A percentile compares a stretch with the other conserved stretches of the same genome.
phyloP scores from a whole-genome alignment of 2,113 vertebrate species.

The Microcebus griseorufus region DNA sequence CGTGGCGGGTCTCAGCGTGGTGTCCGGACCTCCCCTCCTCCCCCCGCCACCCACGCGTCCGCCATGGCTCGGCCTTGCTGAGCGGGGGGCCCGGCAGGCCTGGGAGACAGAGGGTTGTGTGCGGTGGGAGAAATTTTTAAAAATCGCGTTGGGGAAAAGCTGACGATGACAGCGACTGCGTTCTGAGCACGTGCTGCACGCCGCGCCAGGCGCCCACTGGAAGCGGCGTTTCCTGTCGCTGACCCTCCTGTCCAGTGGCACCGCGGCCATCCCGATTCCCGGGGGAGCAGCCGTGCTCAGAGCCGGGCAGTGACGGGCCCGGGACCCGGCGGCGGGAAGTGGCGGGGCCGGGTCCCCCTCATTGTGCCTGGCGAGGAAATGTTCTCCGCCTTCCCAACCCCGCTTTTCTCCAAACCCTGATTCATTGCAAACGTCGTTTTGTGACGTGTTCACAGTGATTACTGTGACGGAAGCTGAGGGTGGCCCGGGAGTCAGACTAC shows the following conservation, averaged over 20 bases:
- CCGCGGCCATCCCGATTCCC: neutral
- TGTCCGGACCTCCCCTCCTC: no score
- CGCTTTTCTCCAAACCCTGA: neutral
- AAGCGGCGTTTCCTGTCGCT: neutral
- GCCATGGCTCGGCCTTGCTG: no score
- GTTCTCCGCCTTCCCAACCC: neutral
- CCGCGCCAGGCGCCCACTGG: fast-evolving
- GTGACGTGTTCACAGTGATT: neutral
- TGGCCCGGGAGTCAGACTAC: neutral
- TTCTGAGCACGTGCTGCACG: fast-evolving
- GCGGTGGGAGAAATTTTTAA: no score
- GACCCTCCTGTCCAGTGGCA: neutral
- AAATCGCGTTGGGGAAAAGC: no score
- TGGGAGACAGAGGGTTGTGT: neutral
- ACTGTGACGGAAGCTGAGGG: no score
- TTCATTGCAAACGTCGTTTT: neutral
- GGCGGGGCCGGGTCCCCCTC: neutral
- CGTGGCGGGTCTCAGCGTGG: neutral
- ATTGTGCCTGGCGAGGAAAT: neutral
- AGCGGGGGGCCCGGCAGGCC: neutral
- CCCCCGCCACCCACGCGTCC: neutral
- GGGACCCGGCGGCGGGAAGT: no score
- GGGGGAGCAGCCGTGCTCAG: neutral
- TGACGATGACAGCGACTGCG: neutral
- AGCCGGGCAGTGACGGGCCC: neutral